phyloP scores from a whole-genome alignment of 2,797 vertebrate genomes.

The Morelia viridis region DNA sequence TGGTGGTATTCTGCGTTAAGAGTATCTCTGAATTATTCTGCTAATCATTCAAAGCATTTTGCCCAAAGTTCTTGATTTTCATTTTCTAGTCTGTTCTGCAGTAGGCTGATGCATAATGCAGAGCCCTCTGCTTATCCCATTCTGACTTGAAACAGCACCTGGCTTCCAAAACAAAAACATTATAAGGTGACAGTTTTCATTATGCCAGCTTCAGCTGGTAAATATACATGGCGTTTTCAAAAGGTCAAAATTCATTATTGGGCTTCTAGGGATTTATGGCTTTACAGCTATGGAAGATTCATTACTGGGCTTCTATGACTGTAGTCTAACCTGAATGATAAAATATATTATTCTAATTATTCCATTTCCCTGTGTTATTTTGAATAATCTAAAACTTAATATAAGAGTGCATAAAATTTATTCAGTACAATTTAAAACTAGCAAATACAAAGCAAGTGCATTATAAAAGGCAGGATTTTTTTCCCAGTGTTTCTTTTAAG shows the following conservation, averaged over 20 bases:
- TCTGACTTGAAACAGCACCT: conserved; percentile 28
- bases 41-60: conserved; percentile 3
- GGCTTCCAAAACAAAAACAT: conserved; percentile 7
- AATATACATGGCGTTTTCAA: conserved; percentile 19
- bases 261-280: conserved; percentile 1
- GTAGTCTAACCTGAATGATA: background rate
- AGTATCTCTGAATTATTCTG: background rate
- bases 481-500: background rate
- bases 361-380: background rate
- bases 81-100: background rate
- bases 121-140: conserved; percentile 11
- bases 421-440: background rate
- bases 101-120: conserved; percentile 40
- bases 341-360: background rate
- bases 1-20: background rate
- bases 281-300: background rate
- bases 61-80: background rate
- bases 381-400: background rate
- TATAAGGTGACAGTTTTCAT: conserved; percentile 29
- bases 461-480: too few relatives aligned
- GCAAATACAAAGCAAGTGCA: background rate
- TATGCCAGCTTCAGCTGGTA: conserved; percentile 11
- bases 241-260: conserved; percentile 25
- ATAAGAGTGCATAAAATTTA: background rate
- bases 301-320: conserved; percentile 3